phyloP scores from a whole-genome alignment of 2,113 vertebrate genomes.

The Barbus barbus region DNA sequence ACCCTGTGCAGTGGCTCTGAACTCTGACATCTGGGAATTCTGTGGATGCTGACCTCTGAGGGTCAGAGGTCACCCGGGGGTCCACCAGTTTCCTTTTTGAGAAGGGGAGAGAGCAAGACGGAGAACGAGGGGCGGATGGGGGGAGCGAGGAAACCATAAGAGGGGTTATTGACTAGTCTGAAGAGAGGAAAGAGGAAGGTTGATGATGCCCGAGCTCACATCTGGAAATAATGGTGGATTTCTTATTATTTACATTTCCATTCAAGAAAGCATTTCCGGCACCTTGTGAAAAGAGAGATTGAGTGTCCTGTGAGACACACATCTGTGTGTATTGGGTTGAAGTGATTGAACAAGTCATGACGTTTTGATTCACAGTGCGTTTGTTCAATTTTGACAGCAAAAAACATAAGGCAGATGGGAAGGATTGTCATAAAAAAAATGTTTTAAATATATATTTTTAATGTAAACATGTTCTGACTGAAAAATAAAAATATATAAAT shows the following conservation, averaged over 20 bases:
- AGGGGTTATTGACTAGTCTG: constrained; percentile 8
- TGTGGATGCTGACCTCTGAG: constrained; percentile 78
- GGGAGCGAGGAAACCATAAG: neutral
- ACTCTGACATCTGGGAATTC: constrained; percentile 88
- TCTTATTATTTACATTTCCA: constrained; percentile 59
- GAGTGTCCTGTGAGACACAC: constrained; percentile 29
- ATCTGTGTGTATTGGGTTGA: constrained; percentile 20
- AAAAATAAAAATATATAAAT: neutral
- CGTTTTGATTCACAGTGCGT: neutral
- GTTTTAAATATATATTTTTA: neutral
- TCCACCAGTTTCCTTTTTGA: constrained; percentile 83
- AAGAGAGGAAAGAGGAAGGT: constrained; percentile 57
- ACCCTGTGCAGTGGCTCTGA: constrained; percentile 76
- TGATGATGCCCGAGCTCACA: constrained; percentile 53
- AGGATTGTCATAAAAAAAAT: neutral
- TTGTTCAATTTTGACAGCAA: constrained; percentile 1
- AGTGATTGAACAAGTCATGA: neutral
- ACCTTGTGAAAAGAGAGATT: constrained; percentile 41
- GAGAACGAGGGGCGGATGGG: constrained; percentile 4
- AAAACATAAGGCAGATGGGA: neutral
- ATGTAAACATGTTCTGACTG: neutral
- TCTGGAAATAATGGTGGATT: constrained; percentile 55
- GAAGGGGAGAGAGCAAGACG: constrained; percentile 48
- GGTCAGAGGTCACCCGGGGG: constrained; percentile 80
- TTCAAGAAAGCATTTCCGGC: constrained; percentile 56